Base-by-base conservation (phyloP, 2,888 invertebrate species). In the Protonemura montana region DNA sequence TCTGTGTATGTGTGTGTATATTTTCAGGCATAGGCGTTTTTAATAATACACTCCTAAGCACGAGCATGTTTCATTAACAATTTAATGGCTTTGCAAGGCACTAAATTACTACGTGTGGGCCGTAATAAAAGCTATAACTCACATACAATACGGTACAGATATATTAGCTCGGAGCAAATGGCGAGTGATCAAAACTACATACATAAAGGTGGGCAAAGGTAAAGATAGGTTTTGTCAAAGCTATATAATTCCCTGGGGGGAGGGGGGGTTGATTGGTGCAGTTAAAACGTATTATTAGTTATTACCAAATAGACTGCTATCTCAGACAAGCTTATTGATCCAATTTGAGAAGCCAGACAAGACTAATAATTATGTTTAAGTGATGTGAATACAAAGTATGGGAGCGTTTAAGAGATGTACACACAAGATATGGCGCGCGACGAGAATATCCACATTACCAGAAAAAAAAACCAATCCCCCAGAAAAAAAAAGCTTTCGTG, bases 71-170 rank as follows among this genome's bases (percentile, higher is more conserved):
- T 78, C 86, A 87, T 86, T 87, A 87, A 87, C 86, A 86, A 87
- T 87, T 87, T 87, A 87, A 87, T 87, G 85, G 86, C 76, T 86
- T 87, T 87, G 76, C 86, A 87, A 83, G 87, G 87, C 84, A 87
- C 87, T 87, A 87, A 87, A 87, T 87, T 86, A 87, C 87, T 82
- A 81, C 27, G 82, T 82, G 82, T 82, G 82, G 82, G 82, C 42
- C 42, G 82, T 42, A 78, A 78, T 78, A 26, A 30, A 41, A 26
- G 82, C 82, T 82, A 82, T 82, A 82, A 82, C 82, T 82, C 82
- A 41, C 82, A 81, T 81, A 30, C 81, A 81, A 81, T 30, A 81
- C 81, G 30, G 59, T 59, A 59, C 59, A 29, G 81, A 81, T 81
- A 81, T 81, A 30, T 30, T 29, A 81, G 81, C 29, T 81, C 30